Evolutionary conservation across 2,888 invertebrate species (phyloP), one percentile per base, ranked within the genome.

Genomic region (Heliconius ismenius): DNA sequence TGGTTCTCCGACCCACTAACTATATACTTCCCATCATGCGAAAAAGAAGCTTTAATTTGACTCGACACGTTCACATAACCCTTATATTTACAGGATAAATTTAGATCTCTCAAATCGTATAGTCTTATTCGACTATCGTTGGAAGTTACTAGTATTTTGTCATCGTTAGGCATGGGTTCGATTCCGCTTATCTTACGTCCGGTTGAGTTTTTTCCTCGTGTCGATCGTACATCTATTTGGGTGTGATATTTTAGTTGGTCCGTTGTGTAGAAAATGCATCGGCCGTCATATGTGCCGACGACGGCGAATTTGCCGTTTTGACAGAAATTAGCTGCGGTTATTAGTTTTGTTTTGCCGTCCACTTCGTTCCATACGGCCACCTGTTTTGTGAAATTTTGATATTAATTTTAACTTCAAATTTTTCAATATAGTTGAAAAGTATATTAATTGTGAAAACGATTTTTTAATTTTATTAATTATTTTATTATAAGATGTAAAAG

Each of bases 191-290:
- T 98, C 89, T 99, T 99, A 26, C 98, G 94, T 0, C 99, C 99
- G 3, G 97, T 97, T 0, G 98, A 97, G 93, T 99, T 99, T 86
- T 98, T 98, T 0, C 99, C 99, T n/a, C 99, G 93, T 0, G 98
- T 97, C 13, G 99, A 99, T 3, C 98, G 95, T 3, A 99, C 99
- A 91, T 99, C 98, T 80, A 99, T 99, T 87, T 98, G 98, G 13
- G 99, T 99, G 92, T 98, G 98, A 91, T 99, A 99, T 86, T 99
- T 99, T 4, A 99, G 95, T 89, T 99, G 99, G 95, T 99, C 99
- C 0, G 99, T 99, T 60, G 97, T 98, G 94, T 99, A 99, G 95
- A 99, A 99, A 84, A 99, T 98, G 90, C 99, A 99, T 65, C 99
- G 96, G 0, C 99, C 99, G 92, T 99, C 99, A 92, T 99, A 99